Conservation (phyloP, 2,888 invertebrate species). For the Drosophila pullipes region DNA sequence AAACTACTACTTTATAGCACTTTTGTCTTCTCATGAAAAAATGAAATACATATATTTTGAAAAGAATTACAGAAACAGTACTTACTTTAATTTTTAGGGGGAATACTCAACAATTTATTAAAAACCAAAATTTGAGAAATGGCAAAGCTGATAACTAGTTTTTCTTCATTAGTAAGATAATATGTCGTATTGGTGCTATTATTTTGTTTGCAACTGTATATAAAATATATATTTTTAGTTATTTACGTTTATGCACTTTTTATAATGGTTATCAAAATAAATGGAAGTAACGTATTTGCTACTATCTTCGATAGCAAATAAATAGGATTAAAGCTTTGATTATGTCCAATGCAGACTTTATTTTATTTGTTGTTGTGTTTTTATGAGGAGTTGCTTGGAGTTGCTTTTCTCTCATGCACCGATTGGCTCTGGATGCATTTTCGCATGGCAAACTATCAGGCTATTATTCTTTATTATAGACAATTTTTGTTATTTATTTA, state of each 20-base stretch:
- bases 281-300: slow-evolving; percentile 55
- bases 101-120: no score
- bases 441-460: slow-evolving; percentile 3
- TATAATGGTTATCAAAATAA: slow-evolving; percentile 73
- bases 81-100: background rate
- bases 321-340: slow-evolving; percentile 72
- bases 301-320: slow-evolving; percentile 53
- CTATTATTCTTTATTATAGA: slow-evolving; percentile 15
- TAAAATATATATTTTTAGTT: slow-evolving; percentile 65
- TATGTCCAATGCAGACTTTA: slow-evolving; percentile 46
- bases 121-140: background rate
- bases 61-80: background rate
- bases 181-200: background rate
- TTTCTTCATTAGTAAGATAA: background rate
- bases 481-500: slow-evolving; percentile 31
- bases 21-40: background rate
- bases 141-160: accelerated
- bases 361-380: slow-evolving; percentile 48
- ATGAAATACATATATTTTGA: no score
- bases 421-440: background rate
- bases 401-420: background rate
- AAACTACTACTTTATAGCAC: background rate
- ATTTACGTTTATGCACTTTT: slow-evolving; percentile 66
- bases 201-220: slow-evolving; percentile 13
- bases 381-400: slow-evolving; percentile 12